Evolutionary conservation across 2,888 invertebrate species (phyloP), one percentile per base, ranked within the genome.

Genomic region (Erebia palarica): DNA sequence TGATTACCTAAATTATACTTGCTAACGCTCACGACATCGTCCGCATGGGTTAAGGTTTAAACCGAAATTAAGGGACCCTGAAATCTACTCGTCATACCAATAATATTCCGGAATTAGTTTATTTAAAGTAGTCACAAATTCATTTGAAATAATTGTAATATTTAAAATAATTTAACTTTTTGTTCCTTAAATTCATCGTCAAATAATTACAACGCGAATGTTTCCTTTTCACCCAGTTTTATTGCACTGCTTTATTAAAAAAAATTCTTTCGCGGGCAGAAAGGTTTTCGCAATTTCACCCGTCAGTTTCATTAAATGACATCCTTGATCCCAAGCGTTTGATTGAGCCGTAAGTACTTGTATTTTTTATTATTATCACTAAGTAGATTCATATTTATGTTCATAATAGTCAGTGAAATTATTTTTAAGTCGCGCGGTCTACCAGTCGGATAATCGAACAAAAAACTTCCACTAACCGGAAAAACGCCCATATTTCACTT

Each of bases 401-500:
- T 36, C 36, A 36, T 36, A 27, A 3, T 27, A 36, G 36, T 36
- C 36, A 36, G 36, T 36, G 36, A 36, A 36, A 21, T 2, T 16
- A 11, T n/a, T 61, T 44, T n/a, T 61, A 36, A 14, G 58, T 58
- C 58, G 27, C 16, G 16, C 18, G 55, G 47, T 13, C 47, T 0
- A 57, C 21, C 21, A 10, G 60, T 44, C 83, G 84, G 86, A 89
- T 86, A 86, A 86, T 83, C 85, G 88, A 86, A 92, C 91, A 92
- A 92, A 92, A 92, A 92, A 90, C 88, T 91, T 92, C 92, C 91
- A 92, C 92, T 92, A 91, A 86, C 88, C 86, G 86, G 84, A 85
- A 90, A 89, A 86, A 90, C 90, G 81, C 84, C 82, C 85, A 81
- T 80, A 79, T 81, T 83, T 81, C 79, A 80, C 81, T 82, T 81